Evolutionary conservation across 2,888 invertebrate species (phyloP), one percentile per base, ranked within the genome.

Genomic region (Fragum whitleyi): DNA sequence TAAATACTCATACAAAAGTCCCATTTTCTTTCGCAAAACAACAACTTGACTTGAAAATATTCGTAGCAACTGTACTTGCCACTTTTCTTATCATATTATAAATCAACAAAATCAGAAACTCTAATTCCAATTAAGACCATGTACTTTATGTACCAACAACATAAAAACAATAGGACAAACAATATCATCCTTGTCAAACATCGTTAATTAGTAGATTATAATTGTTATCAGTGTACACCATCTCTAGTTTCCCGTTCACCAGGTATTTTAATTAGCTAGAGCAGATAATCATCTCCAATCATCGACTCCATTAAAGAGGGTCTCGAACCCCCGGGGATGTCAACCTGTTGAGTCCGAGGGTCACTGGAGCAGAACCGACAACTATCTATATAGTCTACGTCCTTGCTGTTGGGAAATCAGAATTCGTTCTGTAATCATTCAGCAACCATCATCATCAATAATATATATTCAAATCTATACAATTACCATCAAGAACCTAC

Each of bases 321-420:
- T 14, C n/a, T 19, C 16, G 19, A 3, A 36, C 36, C 55, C 29
- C 36, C 32, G 19, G 62, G 62, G 14, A 7, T 57, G 62, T 36
- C 62, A 62, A 32, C 19, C 76, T 51, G 53, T 62, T 79, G 61
- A 70, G 70, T 42, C 26, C 28, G 26, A 28, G 26, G 29, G 26
- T 73, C 47, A 76, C 26, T 74, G 55, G 65, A 69, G 77, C 65
- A 74, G 76, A 77, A 73, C 77, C 36, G 36, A 23, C 39, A 36
- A 21, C 68, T 39, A 51, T 21, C 55, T 79, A 71, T 79, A 74
- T 74, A 79, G 32, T n/a, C 32, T 62, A 36, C 14, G 21, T 32
- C 1, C 62, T 16, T 5, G n/a, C n/a, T 36, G 36, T 32, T 36
- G 2, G 36, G 32, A 36, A 62, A 62, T 62, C 62, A 62, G 36